These are phyloP conservation scores for Trichoplusia ni DNA, from an alignment of 1,140 invertebrate species.

Conservation along the genomic window DNA sequence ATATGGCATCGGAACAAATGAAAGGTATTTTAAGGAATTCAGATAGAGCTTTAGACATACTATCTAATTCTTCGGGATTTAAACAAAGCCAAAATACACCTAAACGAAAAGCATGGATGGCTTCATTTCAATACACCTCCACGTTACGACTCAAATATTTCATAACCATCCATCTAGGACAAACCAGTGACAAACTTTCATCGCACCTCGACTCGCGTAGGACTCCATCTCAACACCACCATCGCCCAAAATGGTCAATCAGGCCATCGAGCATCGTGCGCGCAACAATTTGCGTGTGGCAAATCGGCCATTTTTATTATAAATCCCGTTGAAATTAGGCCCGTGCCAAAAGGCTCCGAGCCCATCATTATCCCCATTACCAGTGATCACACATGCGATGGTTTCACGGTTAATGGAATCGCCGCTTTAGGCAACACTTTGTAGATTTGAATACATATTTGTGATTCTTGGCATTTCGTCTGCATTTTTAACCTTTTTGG, in stretches of 20 bases:
- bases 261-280: slow-evolving; percentile 23
- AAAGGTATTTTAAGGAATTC: no score
- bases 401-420: neutral
- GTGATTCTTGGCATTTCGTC: slow-evolving; percentile 4
- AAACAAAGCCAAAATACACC: no score
- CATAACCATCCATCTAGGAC: no score
- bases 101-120: no score
- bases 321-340: slow-evolving; percentile 35
- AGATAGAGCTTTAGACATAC: no score
- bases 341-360: slow-evolving; percentile 39
- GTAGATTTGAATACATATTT: slow-evolving; percentile 10
- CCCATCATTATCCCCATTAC: slow-evolving; percentile 11
- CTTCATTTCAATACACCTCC: no score
- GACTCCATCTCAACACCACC: slow-evolving; percentile 18
- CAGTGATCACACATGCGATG: slow-evolving; percentile 1
- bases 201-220: slow-evolving; percentile 18
- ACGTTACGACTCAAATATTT: no score
- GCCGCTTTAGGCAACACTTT: slow-evolving; percentile 1
- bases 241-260: slow-evolving; percentile 20
- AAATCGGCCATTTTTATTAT: slow-evolving; percentile 39
- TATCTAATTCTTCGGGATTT: no score
- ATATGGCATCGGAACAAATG: no score
- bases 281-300: slow-evolving; percentile 39
- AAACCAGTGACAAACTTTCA: slow-evolving; percentile 7
- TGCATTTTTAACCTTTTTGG: neutral